These are phyloP conservation scores for Willowsia nigromaculata DNA, from an alignment of 2,888 invertebrate genomes.

Conservation along the genomic window DNA sequence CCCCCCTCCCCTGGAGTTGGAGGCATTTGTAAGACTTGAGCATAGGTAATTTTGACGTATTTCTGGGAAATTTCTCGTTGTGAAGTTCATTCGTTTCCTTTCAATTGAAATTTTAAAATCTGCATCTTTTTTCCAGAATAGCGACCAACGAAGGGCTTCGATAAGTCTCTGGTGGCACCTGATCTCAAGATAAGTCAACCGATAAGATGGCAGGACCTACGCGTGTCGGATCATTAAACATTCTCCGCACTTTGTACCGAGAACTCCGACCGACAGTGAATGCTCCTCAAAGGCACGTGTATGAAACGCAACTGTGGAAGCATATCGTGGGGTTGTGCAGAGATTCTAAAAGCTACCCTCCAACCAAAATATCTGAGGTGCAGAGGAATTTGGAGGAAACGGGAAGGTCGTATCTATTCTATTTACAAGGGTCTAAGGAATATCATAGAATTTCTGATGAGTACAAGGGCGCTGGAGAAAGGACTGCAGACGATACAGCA, in stretches of 20 bases:
- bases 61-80: too few relatives aligned
- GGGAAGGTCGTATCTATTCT: constrained; percentile 89
- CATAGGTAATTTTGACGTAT: too few relatives aligned
- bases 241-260: constrained; percentile 75
- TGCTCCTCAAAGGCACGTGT: constrained; percentile 70
- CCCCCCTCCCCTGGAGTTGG: too few relatives aligned
- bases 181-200: not conserved
- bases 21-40: too few relatives aligned
- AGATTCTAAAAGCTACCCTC: not conserved
- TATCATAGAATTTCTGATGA: constrained; percentile 87
- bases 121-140: too few relatives aligned
- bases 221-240: constrained; percentile 25
- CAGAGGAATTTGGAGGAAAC: constrained; percentile 84
- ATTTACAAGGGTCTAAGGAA: constrained; percentile 86
- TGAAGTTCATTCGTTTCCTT: too few relatives aligned
- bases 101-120: too few relatives aligned
- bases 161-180: too few relatives aligned
- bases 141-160: too few relatives aligned
- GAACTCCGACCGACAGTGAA: constrained; percentile 74
- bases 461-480: constrained; percentile 91
- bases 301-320: constrained; percentile 74
- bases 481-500: constrained; percentile 88
- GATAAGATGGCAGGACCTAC: constrained; percentile 28
- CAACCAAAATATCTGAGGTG: constrained; percentile 87
- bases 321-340: constrained; percentile 68